Conservation (phyloP, 2,888 invertebrate genomes). For the Hyposoter dolosus region DNA sequence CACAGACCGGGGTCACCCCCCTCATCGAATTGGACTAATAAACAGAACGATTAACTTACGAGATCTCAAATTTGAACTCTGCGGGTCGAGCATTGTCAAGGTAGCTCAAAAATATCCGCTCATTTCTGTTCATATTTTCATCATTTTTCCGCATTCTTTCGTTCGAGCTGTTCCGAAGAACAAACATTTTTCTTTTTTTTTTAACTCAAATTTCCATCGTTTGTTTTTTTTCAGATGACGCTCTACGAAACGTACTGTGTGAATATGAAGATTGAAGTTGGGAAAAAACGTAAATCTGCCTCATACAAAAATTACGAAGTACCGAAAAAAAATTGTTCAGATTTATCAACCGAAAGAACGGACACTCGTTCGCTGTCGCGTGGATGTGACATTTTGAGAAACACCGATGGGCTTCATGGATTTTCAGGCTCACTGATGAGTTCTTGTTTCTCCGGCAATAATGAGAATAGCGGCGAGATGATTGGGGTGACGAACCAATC, state of each 20-base stretch:
- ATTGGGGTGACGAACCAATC: background rate
- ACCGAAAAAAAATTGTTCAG: slow-evolving; percentile 6
- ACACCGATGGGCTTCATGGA: slow-evolving; percentile 5
- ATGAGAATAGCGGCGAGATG: too few species aligned
- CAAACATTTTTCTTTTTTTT: background rate
- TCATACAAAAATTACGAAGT: slow-evolving; percentile 11
- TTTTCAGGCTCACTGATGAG: background rate
- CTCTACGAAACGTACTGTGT: slow-evolving; percentile 77
- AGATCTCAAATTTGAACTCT: slow-evolving; percentile 79
- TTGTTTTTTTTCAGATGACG: slow-evolving; percentile 74
- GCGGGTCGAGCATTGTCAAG: slow-evolving; percentile 75
- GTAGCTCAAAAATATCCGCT: slow-evolving; percentile 69
- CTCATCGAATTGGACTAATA: slow-evolving; percentile 82
- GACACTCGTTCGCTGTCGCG: slow-evolving; percentile 16
- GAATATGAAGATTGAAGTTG: slow-evolving; percentile 74
- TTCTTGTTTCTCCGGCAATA: background rate
- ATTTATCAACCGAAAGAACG: slow-evolving; percentile 9
- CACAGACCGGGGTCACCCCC: slow-evolving; percentile 50
- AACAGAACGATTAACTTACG: slow-evolving; percentile 75
- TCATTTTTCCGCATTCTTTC: background rate
- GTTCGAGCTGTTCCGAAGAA: background rate
- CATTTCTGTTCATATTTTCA: too few species aligned
- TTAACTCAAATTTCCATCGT: slow-evolving; percentile 19
- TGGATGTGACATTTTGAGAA: background rate
- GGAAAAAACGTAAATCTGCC: slow-evolving; percentile 33